phyloP scores from a whole-genome alignment of 1,140 invertebrate genomes.

The Notospermus geniculatus region DNA sequence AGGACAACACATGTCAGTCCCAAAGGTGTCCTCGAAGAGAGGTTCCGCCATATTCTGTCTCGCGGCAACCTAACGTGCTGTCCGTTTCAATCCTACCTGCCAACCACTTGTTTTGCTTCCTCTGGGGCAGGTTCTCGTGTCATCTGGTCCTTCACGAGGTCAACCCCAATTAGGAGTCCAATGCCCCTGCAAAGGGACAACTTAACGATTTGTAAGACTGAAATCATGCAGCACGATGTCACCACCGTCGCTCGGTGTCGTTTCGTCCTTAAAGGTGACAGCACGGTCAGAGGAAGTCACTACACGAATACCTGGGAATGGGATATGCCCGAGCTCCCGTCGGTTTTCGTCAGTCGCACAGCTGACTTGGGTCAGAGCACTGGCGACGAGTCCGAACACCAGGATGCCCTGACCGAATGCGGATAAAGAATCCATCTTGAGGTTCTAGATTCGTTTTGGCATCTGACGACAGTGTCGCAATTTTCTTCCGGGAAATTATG shows the following conservation, averaged over 20 bases:
- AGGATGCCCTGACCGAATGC: too few species aligned
- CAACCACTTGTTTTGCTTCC: constrained; percentile 69
- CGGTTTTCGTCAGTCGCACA: too few species aligned
- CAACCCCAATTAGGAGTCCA: constrained; percentile 90
- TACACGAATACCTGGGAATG: not conserved
- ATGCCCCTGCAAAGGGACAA: constrained; percentile 66
- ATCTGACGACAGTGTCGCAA: too few species aligned
- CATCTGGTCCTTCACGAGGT: constrained; percentile 79
- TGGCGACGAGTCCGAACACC: not conserved
- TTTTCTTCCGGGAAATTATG: too few species aligned
- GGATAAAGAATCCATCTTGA: too few species aligned
- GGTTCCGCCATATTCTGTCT: too few species aligned
- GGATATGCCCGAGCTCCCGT: not conserved
- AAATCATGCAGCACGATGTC: not conserved
- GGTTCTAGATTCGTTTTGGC: not conserved
- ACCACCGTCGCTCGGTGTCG: not conserved
- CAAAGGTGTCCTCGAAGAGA: not conserved
- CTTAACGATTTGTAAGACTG: not conserved
- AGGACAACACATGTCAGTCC: not conserved
- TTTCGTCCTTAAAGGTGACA: not conserved
- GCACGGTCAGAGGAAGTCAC: not conserved
- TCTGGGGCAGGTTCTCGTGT: constrained; percentile 76
- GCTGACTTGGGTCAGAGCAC: not conserved
- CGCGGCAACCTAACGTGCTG: too few species aligned
- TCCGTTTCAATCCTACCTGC: not conserved